Conservation (phyloP, 2,797 vertebrate genomes). For the Parotocinclus haroldoi region DNA sequence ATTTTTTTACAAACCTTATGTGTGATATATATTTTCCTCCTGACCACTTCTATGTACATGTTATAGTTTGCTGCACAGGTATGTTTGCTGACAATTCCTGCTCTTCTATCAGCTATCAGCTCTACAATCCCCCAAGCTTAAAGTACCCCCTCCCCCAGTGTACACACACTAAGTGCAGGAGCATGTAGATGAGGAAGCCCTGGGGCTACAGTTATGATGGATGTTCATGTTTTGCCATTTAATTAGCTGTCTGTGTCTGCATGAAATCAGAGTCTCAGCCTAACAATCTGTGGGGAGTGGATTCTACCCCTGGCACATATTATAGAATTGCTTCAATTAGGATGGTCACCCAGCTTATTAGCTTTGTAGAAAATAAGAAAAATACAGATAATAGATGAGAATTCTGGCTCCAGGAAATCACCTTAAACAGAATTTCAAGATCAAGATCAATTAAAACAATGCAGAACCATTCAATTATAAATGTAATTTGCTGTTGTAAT, state of each 20-base stretch:
- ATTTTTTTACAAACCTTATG: no score
- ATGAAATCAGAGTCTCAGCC: constrained; percentile 36
- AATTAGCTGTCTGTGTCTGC: constrained; percentile 44
- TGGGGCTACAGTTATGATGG: constrained; percentile 39
- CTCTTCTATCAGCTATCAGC: neutral
- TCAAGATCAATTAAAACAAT: no score
- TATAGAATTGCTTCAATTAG: neutral
- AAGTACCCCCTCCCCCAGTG: constrained; percentile 19
- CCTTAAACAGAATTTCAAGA: no score
- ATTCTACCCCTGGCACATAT: no score
- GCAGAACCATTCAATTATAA: no score
- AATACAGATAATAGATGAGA: no score
- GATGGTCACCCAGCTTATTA: neutral
- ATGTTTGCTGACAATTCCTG: constrained; percentile 11
- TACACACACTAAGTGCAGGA: constrained; percentile 1
- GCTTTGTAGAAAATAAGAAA: neutral
- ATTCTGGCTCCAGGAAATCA: no score
- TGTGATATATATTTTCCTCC: no score
- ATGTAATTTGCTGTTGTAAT: no score
- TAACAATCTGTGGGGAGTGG: neutral
- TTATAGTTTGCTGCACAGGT: neutral
- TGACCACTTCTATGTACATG: no score
- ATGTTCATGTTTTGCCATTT: constrained; percentile 42
- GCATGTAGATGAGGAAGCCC: constrained; percentile 30
- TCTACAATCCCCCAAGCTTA: constrained; percentile 24